Evolutionary conservation across 92 coral and sea anemone genomes (phyloP).

Genomic region (Heliopora coerulea): DNA sequence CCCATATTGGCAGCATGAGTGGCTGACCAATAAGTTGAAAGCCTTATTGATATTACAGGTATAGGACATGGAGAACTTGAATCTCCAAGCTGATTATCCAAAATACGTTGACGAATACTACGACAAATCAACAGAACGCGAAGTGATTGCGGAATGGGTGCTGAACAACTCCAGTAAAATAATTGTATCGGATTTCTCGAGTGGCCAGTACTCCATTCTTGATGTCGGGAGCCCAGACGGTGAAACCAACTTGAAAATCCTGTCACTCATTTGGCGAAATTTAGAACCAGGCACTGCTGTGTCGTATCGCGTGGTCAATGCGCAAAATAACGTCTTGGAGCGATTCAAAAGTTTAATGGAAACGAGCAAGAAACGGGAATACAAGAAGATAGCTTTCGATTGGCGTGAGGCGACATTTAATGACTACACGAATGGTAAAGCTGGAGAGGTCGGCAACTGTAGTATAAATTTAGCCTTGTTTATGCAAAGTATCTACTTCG

Average conservation of each 20-base stretch:
- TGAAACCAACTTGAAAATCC: slow-evolving; percentile 46
- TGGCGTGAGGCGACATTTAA: slow-evolving; percentile 51
- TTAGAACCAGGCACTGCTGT: slow-evolving; percentile 50
- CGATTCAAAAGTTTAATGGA: slow-evolving; percentile 40
- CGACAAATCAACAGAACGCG: slow-evolving; percentile 42
- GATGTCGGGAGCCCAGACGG: slow-evolving; percentile 60
- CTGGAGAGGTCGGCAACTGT: slow-evolving; percentile 36
- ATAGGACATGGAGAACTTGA: slow-evolving; percentile 20
- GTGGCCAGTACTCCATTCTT: slow-evolving; percentile 48
- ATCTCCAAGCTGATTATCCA: slow-evolving; percentile 26
- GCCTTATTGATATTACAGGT: not conserved
- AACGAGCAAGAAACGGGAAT: slow-evolving; percentile 44
- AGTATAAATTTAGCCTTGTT: slow-evolving; percentile 48
- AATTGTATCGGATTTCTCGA: slow-evolving; percentile 42
- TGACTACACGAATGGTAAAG: slow-evolving; percentile 34
- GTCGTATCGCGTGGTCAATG: slow-evolving; percentile 45
- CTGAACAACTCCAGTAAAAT: slow-evolving; percentile 24
- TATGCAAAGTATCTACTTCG: slow-evolving; percentile 54
- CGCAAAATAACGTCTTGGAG: slow-evolving; percentile 46
- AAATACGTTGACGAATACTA: slow-evolving; percentile 37
- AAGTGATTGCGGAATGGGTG: slow-evolving; percentile 37
- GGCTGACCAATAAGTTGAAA: not conserved
- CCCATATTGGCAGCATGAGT: too few relatives aligned
- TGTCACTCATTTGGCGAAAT: slow-evolving; percentile 54
- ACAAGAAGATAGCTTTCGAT: slow-evolving; percentile 48